Percentiles rank a stretch among this genome's conserved stretches.
These are phyloP conservation scores for Panagrolaimus sp. DNA, from an alignment of 1,140 invertebrate species.

Conservation along the genomic window DNA sequence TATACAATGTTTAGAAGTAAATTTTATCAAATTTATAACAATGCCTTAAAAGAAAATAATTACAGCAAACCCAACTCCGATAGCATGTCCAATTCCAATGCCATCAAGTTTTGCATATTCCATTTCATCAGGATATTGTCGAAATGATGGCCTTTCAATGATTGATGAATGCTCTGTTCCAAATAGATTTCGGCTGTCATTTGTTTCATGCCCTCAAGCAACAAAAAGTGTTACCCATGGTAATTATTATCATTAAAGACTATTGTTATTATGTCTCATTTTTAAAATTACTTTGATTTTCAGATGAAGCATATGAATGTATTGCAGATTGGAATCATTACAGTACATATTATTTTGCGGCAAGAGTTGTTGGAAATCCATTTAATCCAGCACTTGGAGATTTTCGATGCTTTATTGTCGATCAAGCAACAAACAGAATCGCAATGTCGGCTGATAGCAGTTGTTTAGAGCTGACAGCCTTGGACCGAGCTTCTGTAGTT, in stretches of 20 bases:
- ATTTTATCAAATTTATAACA: background rate
- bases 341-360: conserved; percentile 6
- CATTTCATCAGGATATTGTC: background rate
- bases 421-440: background rate
- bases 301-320: conserved; percentile 10
- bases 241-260: too few species aligned
- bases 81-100: background rate
- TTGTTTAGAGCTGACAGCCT: conserved; percentile 1
- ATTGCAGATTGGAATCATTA: conserved; percentile 7
- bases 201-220: conserved; percentile 5
- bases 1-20: conserved; percentile 1
- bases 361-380: background rate
- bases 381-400: background rate
- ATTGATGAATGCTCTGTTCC: conserved; percentile 10
- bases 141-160: background rate
- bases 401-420: conserved; percentile 1
- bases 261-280: background rate
- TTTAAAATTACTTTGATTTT: background rate
- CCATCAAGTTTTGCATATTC: background rate
- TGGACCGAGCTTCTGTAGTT: background rate
- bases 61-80: background rate
- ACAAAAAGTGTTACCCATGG: background rate
- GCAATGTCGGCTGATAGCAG: conserved; percentile 7
- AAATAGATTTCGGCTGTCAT: background rate
- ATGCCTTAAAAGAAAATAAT: background rate